Conservation (phyloP, 2,113 vertebrate genomes). For the Catagonus wagneri region DNA sequence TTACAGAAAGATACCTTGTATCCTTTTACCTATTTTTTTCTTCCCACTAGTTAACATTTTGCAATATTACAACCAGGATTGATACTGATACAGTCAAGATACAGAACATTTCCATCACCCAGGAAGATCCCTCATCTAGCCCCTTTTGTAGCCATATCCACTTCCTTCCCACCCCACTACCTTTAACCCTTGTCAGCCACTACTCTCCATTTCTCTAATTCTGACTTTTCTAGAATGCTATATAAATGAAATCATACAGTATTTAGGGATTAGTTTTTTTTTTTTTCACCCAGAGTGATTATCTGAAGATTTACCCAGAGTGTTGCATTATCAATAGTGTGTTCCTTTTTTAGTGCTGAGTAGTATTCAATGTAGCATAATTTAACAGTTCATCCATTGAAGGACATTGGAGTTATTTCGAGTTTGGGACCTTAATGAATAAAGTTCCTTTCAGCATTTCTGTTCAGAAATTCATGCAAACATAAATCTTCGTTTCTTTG, state of each 20-base stretch:
- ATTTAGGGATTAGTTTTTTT: neutral
- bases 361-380: neutral
- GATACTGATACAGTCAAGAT: neutral
- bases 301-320: neutral
- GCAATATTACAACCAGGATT: neutral
- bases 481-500: neutral
- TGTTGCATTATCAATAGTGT: neutral
- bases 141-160: neutral
- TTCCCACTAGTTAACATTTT: neutral
- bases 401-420: neutral
- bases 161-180: neutral
- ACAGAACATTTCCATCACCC: neutral
- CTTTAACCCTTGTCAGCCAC: neutral
- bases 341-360: neutral
- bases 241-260: neutral
- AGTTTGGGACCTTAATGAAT: neutral
- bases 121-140: neutral
- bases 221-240: neutral
- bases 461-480: neutral
- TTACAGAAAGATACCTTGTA: neutral
- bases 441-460: neutral
- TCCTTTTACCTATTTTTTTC: neutral
- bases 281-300: neutral
- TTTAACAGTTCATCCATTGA: neutral
- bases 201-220: neutral